These are phyloP conservation scores for Hydraecia micacea DNA, from an alignment of 2,888 invertebrate genomes.

Conservation along the genomic window DNA sequence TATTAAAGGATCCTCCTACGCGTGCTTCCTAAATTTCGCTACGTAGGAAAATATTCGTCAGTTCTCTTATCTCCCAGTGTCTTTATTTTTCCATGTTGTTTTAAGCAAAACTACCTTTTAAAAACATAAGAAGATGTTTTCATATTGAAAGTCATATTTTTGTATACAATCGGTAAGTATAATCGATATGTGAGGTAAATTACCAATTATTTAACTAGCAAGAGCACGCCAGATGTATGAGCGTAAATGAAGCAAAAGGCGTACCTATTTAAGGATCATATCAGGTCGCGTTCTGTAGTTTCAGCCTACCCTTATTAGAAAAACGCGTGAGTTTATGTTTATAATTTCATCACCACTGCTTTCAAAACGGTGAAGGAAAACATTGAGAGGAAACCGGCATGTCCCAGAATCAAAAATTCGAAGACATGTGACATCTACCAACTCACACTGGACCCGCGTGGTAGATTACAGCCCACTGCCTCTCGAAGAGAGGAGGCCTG, in stretches of 20 bases:
- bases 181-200: neutral
- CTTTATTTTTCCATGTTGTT: neutral
- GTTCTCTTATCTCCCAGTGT: slow-evolving; percentile 1
- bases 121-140: neutral
- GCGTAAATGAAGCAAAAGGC: neutral
- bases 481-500: too few species aligned
- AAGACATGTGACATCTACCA: too few species aligned
- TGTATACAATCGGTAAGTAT: neutral
- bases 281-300: neutral
- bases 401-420: too few species aligned
- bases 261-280: neutral
- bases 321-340: too few species aligned
- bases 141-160: neutral
- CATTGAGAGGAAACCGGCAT: too few species aligned
- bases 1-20: slow-evolving; percentile 24
- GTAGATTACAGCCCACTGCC: too few species aligned
- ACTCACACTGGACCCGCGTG: too few species aligned
- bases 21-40: neutral
- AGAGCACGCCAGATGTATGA: neutral
- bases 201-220: neutral
- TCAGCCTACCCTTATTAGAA: neutral
- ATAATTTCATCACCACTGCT: too few species aligned
- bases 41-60: slow-evolving; percentile 1
- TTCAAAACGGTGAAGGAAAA: too few species aligned
- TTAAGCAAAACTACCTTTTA: neutral